Evolutionary conservation across 2,113 vertebrate species (phyloP).

Genomic region (Anser brachyrhynchus): DNA sequence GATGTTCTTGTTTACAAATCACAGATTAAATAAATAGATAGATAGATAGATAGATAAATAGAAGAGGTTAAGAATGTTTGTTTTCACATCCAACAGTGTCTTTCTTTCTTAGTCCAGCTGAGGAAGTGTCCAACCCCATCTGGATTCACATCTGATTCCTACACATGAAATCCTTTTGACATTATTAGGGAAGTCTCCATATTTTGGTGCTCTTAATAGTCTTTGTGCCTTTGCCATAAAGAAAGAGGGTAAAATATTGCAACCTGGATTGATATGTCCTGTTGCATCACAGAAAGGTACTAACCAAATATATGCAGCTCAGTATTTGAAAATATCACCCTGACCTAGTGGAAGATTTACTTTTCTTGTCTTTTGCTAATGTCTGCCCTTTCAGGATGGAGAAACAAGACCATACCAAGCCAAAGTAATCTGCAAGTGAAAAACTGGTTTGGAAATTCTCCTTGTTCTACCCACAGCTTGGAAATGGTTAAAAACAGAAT

Average conservation of each 20-base stretch:
- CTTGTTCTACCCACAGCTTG: background rate
- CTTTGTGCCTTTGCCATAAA: background rate
- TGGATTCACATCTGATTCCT: background rate
- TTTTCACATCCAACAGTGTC: background rate
- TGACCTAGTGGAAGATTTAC: background rate
- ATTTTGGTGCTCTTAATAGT: background rate
- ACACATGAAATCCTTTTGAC: background rate
- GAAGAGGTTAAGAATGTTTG: background rate
- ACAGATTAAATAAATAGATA: background rate
- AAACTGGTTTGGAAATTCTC: background rate
- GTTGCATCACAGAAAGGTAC: background rate
- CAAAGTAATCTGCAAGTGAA: background rate
- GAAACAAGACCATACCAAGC: background rate
- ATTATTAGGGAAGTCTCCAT: background rate
- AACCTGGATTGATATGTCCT: background rate
- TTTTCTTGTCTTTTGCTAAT: background rate
- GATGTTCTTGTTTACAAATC: background rate
- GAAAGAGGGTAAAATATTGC: background rate
- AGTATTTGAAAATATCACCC: background rate
- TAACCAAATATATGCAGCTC: background rate
- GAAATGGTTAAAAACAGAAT: background rate
- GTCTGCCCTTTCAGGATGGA: background rate
- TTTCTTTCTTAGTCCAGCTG: background rate
- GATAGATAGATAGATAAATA: background rate
- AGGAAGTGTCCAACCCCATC: too few relatives aligned